Conservation (phyloP, 1,140 invertebrate species). For the Coptotermes formosanus region DNA sequence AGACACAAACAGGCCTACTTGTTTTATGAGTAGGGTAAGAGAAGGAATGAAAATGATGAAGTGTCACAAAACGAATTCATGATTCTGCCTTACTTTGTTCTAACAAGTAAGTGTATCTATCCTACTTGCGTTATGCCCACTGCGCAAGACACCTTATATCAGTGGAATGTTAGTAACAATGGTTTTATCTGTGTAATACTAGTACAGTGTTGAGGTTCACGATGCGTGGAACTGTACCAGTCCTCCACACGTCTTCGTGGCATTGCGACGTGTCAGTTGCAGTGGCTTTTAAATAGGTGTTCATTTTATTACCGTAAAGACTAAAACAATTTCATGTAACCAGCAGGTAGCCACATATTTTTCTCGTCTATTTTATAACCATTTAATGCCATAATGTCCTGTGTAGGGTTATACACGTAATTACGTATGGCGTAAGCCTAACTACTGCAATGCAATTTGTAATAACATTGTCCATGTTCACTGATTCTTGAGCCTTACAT, state of each 20-base stretch:
- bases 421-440: background rate
- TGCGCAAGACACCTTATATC: too few species aligned
- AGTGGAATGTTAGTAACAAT: too few species aligned
- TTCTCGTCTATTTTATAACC: background rate
- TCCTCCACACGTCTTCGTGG: too few species aligned
- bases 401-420: background rate
- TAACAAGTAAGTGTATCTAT: background rate
- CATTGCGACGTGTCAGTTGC: too few species aligned
- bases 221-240: too few species aligned
- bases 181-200: too few species aligned
- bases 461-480: background rate
- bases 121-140: too few species aligned
- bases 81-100: slow-evolving; percentile 1
- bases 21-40: background rate
- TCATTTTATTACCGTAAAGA: background rate
- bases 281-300: background rate
- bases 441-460: background rate
- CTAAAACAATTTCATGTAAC: background rate
- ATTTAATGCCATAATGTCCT: background rate
- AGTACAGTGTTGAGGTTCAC: too few species aligned
- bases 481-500: background rate
- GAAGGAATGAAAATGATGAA: background rate
- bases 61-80: background rate
- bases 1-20: too few species aligned
- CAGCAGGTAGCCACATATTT: background rate